A percentile compares a stretch with the other conserved stretches of the same genome.
phyloP scores from a whole-genome alignment of 1,140 invertebrate genomes.

The Metaphire vulgaris region DNA sequence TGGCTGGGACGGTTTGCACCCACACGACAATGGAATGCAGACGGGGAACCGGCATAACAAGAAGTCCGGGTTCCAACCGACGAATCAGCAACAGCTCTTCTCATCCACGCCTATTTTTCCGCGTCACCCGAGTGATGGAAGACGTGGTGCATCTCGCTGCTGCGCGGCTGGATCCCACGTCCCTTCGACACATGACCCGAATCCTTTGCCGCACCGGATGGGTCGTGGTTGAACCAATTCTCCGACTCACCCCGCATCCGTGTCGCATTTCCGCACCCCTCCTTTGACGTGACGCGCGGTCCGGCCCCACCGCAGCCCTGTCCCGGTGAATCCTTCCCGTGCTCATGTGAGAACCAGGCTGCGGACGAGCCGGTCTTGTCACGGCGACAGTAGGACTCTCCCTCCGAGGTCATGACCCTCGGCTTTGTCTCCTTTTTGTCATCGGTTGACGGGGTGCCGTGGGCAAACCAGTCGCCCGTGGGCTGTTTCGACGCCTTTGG shows the following conservation, averaged over 20 bases:
- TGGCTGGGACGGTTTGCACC: no score
- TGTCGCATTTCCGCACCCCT: constrained; percentile 8
- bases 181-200: constrained; percentile 16
- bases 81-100: no score
- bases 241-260: constrained; percentile 19
- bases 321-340: neutral
- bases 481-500: neutral
- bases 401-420: neutral
- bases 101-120: no score
- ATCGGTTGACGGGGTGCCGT: neutral
- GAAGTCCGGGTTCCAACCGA: no score
- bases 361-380: constrained; percentile 5
- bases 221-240: constrained; percentile 20
- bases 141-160: neutral
- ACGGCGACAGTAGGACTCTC: constrained; percentile 9
- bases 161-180: neutral
- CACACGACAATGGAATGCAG: no score
- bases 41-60: no score
- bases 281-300: neutral
- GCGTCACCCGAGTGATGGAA: no score
- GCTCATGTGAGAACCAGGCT: constrained; percentile 16
- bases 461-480: neutral
- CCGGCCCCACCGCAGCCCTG: neutral
- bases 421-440: constrained; percentile 9
- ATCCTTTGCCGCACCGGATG: neutral